Evolutionary conservation across 2,888 invertebrate species (phyloP), one percentile per base, ranked within the genome.

Genomic region (Amphiduros pacificus): DNA sequence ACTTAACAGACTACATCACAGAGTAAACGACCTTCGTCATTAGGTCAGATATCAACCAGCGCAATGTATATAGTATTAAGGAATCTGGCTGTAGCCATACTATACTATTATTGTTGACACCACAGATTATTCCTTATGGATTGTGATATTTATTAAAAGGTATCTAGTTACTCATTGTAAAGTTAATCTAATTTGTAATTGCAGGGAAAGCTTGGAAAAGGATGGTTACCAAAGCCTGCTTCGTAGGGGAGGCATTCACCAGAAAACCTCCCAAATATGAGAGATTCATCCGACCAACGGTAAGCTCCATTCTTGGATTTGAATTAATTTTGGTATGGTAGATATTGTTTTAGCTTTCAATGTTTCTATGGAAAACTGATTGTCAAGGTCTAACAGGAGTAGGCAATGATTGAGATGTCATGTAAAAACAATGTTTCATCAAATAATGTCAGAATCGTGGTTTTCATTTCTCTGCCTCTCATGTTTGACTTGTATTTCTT

Each of bases 231-330:
- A 99, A 98, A 86, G 95, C 95, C 0, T 93, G 93, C 54, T 99
- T 89, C 84, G 99, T 99, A 2, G 98, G 98, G 0, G 99, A 99
- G 80, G 93, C 92, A 61, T 99, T 99, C 80, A 99, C 99, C 1
- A 87, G 99, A 48, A 99, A 99, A 85, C 99, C 99, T 24, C 99
- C 98, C 0, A 99, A 99, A 83, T 99, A 94, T 85, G 99, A 99
- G 80, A 87, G 99, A 63, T 99, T 99, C 78, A 98, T 99, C 65
- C 85, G 99, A 57, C 99, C 99, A 0, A 99, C 98, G 98, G 85
- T 81, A 68, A 69, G 76, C 65, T 28, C 51, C n/a, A n/a, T n/a
- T 22, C n/a, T 44, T 14, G 0, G 49, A 28, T 52, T 28, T 28
- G 9, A 11, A 20, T 27, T 2, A 28, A 52, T 27, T 5, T 52